phyloP scores from a whole-genome alignment of 1,140 invertebrate genomes.

The Drepana arcuata region DNA sequence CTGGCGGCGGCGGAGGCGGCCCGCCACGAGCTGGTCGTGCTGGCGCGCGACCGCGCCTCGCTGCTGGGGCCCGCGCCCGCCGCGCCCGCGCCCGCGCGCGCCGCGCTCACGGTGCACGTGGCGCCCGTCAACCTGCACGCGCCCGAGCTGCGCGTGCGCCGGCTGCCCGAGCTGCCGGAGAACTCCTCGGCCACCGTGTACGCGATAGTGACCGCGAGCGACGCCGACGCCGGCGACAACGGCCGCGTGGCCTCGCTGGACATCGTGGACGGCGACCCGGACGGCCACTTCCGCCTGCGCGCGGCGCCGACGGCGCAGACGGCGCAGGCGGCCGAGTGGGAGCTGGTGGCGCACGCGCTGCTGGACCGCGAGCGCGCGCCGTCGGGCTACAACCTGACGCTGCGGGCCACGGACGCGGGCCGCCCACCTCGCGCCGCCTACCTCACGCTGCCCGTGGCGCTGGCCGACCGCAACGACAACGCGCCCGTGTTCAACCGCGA shows the following conservation, averaged over 20 bases:
- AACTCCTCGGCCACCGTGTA: slow-evolving; percentile 90
- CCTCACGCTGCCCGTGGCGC: slow-evolving; percentile 81
- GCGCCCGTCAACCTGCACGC: slow-evolving; percentile 88
- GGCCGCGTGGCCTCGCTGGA: slow-evolving; percentile 88
- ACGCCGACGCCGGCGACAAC: slow-evolving; percentile 86
- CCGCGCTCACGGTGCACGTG: slow-evolving; percentile 82
- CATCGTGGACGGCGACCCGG: slow-evolving; percentile 90
- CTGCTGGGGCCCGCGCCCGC: slow-evolving; percentile 44
- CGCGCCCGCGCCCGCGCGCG: slow-evolving; percentile 73
- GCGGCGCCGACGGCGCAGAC: slow-evolving; percentile 72
- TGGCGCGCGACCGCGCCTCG: slow-evolving; percentile 87
- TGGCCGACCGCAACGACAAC: slow-evolving; percentile 89
- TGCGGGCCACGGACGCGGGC: slow-evolving; percentile 88
- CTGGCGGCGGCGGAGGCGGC: slow-evolving; percentile 80
- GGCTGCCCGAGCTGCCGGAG: slow-evolving; percentile 86
- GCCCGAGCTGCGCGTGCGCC: slow-evolving; percentile 86
- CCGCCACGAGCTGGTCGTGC: slow-evolving; percentile 82
- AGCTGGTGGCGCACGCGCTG: slow-evolving; percentile 82
- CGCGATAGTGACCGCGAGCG: slow-evolving; percentile 89
- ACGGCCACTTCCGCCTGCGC: slow-evolving; percentile 87
- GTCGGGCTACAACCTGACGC: slow-evolving; percentile 88
- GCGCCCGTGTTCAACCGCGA: slow-evolving; percentile 90
- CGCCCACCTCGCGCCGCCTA: slow-evolving; percentile 83
- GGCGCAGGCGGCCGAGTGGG: slow-evolving; percentile 78
- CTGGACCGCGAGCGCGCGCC: slow-evolving; percentile 83